Conservation (phyloP, 2,888 invertebrate genomes). For the Andrena camellia region DNA sequence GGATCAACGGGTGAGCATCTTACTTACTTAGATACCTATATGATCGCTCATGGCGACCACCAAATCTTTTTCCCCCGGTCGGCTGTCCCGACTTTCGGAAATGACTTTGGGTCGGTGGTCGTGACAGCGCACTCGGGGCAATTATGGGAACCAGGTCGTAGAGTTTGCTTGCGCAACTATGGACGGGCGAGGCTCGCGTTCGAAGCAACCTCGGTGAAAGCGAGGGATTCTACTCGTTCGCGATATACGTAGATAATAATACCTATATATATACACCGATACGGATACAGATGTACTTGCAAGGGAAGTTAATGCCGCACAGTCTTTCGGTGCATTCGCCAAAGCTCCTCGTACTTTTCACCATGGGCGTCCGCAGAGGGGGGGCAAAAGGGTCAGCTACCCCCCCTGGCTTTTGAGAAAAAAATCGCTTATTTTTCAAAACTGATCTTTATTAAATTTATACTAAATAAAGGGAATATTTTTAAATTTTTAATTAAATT, state of each 20-base stretch:
- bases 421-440: too few relatives aligned
- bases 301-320: too few relatives aligned
- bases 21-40: neutral
- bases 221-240: conserved; percentile 72
- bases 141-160: conserved; percentile 82
- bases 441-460: too few relatives aligned
- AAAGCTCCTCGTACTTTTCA: too few relatives aligned
- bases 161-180: conserved; percentile 75
- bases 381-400: too few relatives aligned
- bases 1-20: neutral
- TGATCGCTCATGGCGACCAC: neutral
- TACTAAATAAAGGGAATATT: too few relatives aligned
- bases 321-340: too few relatives aligned
- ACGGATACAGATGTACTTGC: neutral
- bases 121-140: conserved; percentile 63
- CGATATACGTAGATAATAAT: conserved; percentile 14
- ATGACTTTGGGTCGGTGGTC: conserved; percentile 36
- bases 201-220: conserved; percentile 77
- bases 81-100: conserved; percentile 6
- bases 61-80: neutral
- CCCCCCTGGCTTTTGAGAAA: too few relatives aligned
- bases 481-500: too few relatives aligned
- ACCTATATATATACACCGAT: neutral
- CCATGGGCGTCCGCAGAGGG: too few relatives aligned
- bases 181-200: conserved; percentile 79